Conservation (phyloP, 2,113 vertebrate genomes). For the Ptychochromis oligacanthus region DNA sequence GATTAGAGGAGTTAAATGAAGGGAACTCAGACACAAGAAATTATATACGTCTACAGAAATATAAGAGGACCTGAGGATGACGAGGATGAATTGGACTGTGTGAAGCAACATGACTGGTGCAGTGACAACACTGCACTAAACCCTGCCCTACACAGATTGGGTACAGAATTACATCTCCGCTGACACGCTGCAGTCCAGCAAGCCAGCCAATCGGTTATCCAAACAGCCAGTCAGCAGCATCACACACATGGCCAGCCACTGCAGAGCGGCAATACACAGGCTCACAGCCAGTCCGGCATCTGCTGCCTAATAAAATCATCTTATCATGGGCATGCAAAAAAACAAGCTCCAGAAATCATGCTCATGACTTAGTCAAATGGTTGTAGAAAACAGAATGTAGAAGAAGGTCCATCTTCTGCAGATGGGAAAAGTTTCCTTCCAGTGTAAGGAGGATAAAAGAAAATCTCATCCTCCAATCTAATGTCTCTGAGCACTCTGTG, state of each 20-base stretch:
- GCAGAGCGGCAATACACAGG: constrained; percentile 32
- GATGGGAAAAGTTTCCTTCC: neutral
- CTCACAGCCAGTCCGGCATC: constrained; percentile 19
- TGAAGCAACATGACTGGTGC: constrained; percentile 45
- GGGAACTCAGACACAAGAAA: constrained; percentile 25
- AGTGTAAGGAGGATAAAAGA: neutral
- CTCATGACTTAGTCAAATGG: neutral
- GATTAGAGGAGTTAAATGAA: neutral
- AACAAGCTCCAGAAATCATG: neutral
- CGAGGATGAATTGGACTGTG: constrained; percentile 19
- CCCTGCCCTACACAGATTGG: constrained; percentile 36
- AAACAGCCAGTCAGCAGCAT: constrained; percentile 38
- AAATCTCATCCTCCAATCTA: neutral
- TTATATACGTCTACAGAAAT: neutral
- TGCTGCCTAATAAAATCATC: constrained; percentile 17
- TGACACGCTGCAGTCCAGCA: constrained; percentile 36
- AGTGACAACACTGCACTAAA: constrained; percentile 22
- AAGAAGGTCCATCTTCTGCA: neutral
- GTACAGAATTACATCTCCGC: constrained; percentile 43
- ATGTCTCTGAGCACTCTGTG: neutral
- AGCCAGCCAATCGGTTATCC: neutral
- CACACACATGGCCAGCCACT: constrained; percentile 15
- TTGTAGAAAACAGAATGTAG: neutral
- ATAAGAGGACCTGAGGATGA: constrained; percentile 30
- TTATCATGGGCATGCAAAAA: neutral